These are phyloP conservation scores for Pangasianodon gigas DNA, from an alignment of 2,113 vertebrate species.

Conservation along the genomic window DNA sequence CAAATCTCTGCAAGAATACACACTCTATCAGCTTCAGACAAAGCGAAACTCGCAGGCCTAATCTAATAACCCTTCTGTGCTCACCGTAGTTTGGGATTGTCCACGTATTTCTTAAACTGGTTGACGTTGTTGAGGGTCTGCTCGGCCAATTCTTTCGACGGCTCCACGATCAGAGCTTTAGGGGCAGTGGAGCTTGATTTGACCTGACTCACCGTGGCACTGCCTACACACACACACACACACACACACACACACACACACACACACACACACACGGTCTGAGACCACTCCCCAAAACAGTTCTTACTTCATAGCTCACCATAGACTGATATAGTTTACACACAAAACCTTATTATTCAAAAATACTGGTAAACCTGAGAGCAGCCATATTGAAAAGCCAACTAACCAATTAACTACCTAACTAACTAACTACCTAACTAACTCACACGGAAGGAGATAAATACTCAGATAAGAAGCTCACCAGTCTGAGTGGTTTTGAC, in stretches of 20 bases:
- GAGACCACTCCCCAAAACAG: background rate
- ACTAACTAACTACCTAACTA: background rate
- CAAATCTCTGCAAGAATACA: constrained; percentile 80
- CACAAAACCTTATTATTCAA: background rate
- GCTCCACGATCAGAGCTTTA: constrained; percentile 93
- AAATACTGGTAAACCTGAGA: background rate
- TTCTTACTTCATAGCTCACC: background rate
- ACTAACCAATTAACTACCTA: background rate
- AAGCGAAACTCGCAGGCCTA: background rate
- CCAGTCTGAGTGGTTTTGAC: constrained; percentile 88
- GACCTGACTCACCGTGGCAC: constrained; percentile 83
- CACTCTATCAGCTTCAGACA: background rate
- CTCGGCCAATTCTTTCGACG: constrained; percentile 92
- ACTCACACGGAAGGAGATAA: background rate
- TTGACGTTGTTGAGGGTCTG: constrained; percentile 93
- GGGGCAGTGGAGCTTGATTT: constrained; percentile 84
- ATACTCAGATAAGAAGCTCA: constrained; percentile 53
- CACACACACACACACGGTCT: background rate
- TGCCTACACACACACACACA: constrained; percentile 73
- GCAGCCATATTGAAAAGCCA: background rate
- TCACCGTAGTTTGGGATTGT: constrained; percentile 92
- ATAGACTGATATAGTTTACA: background rate
- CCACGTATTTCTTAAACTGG: constrained; percentile 90
- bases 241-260: background rate
- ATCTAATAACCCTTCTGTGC: constrained; percentile 7